Evolutionary conservation across 2,888 invertebrate genomes (phyloP).

Genomic region (Camponotus fellah): DNA sequence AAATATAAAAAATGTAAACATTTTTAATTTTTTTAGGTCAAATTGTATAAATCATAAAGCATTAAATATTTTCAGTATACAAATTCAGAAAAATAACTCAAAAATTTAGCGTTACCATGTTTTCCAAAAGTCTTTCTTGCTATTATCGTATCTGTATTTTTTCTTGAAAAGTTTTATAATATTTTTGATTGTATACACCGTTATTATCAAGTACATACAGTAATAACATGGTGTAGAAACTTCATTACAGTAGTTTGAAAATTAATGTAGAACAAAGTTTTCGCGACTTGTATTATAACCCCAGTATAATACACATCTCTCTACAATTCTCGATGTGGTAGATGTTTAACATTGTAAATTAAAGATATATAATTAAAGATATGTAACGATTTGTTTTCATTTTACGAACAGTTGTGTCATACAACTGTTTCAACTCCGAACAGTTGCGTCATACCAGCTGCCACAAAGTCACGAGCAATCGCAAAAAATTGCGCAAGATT

Average conservation of each 20-base stretch:
- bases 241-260: slow-evolving; percentile 29
- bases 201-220: not conserved
- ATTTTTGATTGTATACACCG: not conserved
- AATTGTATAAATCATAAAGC: not conserved
- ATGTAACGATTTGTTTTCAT: slow-evolving; percentile 31
- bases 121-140: not conserved
- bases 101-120: not conserved
- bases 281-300: not conserved
- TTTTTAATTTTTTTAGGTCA: not conserved
- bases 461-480: slow-evolving; percentile 38
- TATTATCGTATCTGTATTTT: slow-evolving; percentile 11
- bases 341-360: slow-evolving; percentile 26
- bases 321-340: not conserved
- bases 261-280: slow-evolving; percentile 51
- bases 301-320: slow-evolving; percentile 12
- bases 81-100: slow-evolving; percentile 19
- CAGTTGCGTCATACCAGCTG: slow-evolving; percentile 51
- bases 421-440: slow-evolving; percentile 53
- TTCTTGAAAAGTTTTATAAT: slow-evolving; percentile 13
- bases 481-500: slow-evolving; percentile 52
- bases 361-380: slow-evolving; percentile 42
- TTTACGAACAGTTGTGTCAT: slow-evolving; percentile 29
- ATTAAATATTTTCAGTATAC: slow-evolving; percentile 29
- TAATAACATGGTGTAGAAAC: slow-evolving; percentile 29
- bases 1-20: not conserved